Evolutionary conservation across 2,797 vertebrate genomes (phyloP).

Genomic region (Vipera ursinii): DNA sequence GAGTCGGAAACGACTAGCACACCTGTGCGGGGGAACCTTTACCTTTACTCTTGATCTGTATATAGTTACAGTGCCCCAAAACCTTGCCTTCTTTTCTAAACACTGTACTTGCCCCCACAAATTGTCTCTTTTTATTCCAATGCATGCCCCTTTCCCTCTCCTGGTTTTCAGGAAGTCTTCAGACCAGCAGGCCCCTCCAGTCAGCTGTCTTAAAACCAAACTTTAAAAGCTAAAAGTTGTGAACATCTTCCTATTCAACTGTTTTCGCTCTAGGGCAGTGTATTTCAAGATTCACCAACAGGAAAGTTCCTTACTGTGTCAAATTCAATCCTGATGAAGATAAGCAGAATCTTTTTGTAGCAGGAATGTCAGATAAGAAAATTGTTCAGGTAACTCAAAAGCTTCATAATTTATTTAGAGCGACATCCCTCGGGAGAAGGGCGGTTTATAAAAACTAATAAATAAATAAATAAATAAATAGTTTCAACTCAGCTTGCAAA

Average conservation of each 20-base stretch:
- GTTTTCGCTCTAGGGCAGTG: slow-evolving; percentile 83
- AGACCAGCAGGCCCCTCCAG: background rate
- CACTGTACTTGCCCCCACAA: background rate
- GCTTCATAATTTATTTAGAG: background rate
- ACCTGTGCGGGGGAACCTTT: too few relatives aligned
- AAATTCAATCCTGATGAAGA: slow-evolving; percentile 99
- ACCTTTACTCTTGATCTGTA: background rate
- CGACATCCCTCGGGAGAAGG: too few relatives aligned
- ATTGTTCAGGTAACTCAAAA: slow-evolving; percentile 86
- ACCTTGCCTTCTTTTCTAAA: background rate
- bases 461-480: too few relatives aligned
- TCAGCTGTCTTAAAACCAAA: background rate
- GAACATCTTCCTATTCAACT: background rate
- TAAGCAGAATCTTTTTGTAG: slow-evolving; percentile 95
- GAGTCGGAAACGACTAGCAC: too few relatives aligned
- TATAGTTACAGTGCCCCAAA: background rate
- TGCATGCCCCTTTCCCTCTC: background rate
- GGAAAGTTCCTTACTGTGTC: slow-evolving; percentile 97
- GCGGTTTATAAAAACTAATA: too few relatives aligned
- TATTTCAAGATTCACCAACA: slow-evolving; percentile 93
- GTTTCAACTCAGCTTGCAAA: background rate
- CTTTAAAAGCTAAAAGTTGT: background rate
- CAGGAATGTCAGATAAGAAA: slow-evolving; percentile 99
- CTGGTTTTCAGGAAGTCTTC: background rate
- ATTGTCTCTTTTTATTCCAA: background rate